Evolutionary conservation across 64 coral and sea anemone species (phyloP).

Genomic region (Anthopleura sola): DNA sequence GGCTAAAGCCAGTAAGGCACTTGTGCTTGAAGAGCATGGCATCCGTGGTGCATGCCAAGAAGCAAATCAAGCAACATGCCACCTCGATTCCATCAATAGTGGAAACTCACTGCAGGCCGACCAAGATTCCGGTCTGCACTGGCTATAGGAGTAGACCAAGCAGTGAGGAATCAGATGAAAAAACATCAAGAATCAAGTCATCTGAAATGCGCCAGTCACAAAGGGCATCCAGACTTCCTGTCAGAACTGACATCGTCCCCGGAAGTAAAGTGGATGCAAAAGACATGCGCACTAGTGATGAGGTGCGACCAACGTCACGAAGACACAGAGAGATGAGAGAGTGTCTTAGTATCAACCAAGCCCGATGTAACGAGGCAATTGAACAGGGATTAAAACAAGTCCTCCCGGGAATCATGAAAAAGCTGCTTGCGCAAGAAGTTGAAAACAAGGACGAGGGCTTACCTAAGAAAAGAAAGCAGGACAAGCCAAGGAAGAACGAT

Average conservation of each 20-base stretch:
- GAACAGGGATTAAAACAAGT: not conserved
- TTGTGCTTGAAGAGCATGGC: not conserved
- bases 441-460: not conserved
- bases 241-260: not conserved
- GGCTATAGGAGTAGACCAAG: not conserved
- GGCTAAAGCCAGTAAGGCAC: not conserved
- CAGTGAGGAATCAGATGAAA: not conserved
- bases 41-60: not conserved
- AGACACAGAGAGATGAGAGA: not conserved
- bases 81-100: not conserved
- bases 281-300: not conserved
- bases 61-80: not conserved
- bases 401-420: not conserved
- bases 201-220: not conserved
- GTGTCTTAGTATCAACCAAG: not conserved
- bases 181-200: not conserved
- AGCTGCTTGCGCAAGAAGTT: not conserved
- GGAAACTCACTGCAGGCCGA: not conserved
- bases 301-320: not conserved
- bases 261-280: not conserved
- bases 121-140: not conserved
- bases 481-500: not conserved
- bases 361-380: not conserved
- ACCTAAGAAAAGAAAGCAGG: not conserved
- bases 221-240: not conserved